Base-by-base conservation (phyloP, 2,113 vertebrate species). In the Ciconia boyciana region DNA sequence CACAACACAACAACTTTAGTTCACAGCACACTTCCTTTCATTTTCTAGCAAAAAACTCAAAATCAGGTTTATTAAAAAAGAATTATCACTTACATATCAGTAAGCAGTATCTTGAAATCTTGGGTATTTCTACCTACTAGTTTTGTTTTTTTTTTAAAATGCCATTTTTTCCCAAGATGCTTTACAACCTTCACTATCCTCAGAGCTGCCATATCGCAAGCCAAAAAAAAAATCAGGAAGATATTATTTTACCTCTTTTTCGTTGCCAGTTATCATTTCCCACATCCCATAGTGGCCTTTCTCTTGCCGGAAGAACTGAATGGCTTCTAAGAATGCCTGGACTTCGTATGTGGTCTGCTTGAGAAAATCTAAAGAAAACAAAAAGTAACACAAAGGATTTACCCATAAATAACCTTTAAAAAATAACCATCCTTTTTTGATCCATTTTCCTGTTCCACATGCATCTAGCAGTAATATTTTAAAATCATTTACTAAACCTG, bases 301-400 rank as follows among this genome's bases (percentile, higher is more conserved):
- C 96, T 99, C 98, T 97, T 99, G 98, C 7, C 99, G 97, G 98
- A 99, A 99, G 93, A 99, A 98, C 93, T 99, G 99, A 62, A 99
- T 74, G 31, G 99, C 99, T 97, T 99, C 98, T 80, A 99, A 91
- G 97, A 99, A 99, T 0, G 99, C 98, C 87, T 98, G 97, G 1
- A 98, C 98, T 90, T 99, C 99, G 68, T 98, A 98, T 0, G 98
- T 98, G 25, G 75, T 98, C 97, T 98, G 98, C 96, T 99, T 99
- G 94, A 97, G 98, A 93, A 99, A 99, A 97, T 99, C 99, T 99
- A 87, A 61, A 91, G 83, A 49, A 83, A 95, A 95, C n/a, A 94
- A 90, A 61, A 89, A 70, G 48, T 28, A 13, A 65, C 41, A 66
- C 21, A 58, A 41, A 34, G 11, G 17, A 39, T 91, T 90, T 88